Evolutionary conservation across 1,140 invertebrate species (phyloP).

Genomic region (Sycophila sp.): DNA sequence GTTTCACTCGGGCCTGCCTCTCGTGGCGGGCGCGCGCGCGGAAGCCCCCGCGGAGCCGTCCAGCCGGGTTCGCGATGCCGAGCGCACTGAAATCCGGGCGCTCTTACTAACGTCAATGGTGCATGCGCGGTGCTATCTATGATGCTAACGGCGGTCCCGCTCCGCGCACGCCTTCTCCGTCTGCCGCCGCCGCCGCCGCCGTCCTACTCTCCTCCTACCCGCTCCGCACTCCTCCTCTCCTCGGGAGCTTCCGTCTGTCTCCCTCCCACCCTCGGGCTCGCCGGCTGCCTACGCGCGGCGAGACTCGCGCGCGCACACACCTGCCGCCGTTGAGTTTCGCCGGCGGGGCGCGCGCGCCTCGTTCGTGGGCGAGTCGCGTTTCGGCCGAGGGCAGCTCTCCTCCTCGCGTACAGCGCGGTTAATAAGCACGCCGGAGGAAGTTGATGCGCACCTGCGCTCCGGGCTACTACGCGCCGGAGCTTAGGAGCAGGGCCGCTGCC

Average conservation of each 20-base stretch:
- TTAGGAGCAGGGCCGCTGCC: no score
- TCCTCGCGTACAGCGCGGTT: no score
- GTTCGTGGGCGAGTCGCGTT: neutral
- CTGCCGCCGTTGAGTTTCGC: neutral
- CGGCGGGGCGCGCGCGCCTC: neutral
- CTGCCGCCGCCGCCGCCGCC: neutral
- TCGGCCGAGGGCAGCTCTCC: no score
- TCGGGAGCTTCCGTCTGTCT: neutral
- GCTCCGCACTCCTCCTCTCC: neutral
- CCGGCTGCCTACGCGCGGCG: neutral
- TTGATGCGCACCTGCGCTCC: neutral
- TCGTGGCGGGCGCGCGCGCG: neutral
- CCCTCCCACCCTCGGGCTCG: neutral
- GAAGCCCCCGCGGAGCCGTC: constrained; percentile 32
- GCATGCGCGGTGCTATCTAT: constrained; percentile 54
- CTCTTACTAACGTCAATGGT: constrained; percentile 49
- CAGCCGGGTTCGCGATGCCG: constrained; percentile 54
- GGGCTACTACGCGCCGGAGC: no score
- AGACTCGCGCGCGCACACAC: neutral
- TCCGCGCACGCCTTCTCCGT: constrained; percentile 24
- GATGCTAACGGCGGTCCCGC: constrained; percentile 41
- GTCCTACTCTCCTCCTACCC: neutral
- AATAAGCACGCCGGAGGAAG: neutral
- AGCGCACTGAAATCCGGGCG: constrained; percentile 60
- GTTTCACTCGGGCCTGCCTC: no score